Evolutionary conservation across 2,113 vertebrate genomes (phyloP).

Genomic region (Stomatorhinus ivindoensis): DNA sequence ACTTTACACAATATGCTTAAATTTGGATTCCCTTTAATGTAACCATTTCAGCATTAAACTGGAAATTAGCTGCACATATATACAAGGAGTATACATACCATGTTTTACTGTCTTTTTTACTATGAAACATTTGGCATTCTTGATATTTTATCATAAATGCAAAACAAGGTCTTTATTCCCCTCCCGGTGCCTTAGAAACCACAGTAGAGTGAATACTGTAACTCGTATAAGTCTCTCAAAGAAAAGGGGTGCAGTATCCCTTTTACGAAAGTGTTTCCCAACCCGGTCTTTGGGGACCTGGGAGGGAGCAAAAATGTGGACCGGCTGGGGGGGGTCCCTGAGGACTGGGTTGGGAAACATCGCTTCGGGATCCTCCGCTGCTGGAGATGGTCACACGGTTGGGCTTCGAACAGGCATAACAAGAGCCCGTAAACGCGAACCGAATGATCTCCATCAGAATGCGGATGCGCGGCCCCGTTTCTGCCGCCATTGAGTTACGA

Average conservation of each 20-base stretch:
- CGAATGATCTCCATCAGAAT: neutral
- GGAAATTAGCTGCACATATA: neutral
- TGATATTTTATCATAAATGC: neutral
- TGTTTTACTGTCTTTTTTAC: neutral
- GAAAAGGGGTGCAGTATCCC: neutral
- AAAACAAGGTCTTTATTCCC: neutral
- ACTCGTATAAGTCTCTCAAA: neutral
- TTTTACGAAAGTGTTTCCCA: neutral
- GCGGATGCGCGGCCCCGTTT: neutral
- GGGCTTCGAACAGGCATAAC: neutral
- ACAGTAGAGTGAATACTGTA: neutral
- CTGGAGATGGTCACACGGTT: neutral
- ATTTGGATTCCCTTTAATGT: neutral
- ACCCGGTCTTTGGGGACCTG: neutral
- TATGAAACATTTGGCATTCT: too few species aligned
- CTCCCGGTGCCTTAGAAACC: neutral
- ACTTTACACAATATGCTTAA: neutral
- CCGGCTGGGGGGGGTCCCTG: neutral
- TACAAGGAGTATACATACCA: neutral
- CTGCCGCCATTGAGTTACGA: neutral
- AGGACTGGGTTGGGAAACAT: neutral
- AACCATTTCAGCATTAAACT: neutral
- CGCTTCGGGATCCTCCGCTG: neutral
- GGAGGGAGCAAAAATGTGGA: neutral
- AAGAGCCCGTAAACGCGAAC: neutral